A percentile compares a stretch with the other conserved stretches of the same genome.
phyloP scores from a whole-genome alignment of 2,888 invertebrate genomes.

The Uropetala carovei region DNA sequence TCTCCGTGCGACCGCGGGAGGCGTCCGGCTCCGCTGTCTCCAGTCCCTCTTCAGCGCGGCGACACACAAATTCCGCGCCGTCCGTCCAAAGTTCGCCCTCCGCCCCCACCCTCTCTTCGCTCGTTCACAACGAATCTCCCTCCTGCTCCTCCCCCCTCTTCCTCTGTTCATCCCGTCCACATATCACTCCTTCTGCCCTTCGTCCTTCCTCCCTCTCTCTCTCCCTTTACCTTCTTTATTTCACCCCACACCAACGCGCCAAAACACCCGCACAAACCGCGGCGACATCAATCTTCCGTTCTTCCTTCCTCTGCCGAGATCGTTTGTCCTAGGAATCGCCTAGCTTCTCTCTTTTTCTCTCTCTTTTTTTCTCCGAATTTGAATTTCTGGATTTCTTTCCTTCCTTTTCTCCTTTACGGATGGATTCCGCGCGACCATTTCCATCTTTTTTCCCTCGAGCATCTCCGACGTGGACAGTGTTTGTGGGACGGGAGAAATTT shows the following conservation, averaged over 20 bases:
- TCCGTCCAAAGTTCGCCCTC: slow-evolving; percentile 4
- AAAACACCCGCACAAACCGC: slow-evolving; percentile 10
- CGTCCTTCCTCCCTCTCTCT: neutral
- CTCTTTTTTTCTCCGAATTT: neutral
- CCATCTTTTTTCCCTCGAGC: neutral
- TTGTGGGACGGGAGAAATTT: neutral
- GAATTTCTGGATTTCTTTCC: neutral
- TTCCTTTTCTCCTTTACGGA: no score
- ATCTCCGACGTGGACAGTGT: neutral
- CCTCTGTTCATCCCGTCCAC: neutral
- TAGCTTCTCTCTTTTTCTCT: slow-evolving; percentile 13
- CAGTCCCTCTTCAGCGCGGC: slow-evolving; percentile 27
- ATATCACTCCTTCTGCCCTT: neutral
- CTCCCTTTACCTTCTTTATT: neutral
- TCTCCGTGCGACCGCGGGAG: slow-evolving; percentile 9
- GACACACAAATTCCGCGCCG: slow-evolving; percentile 49
- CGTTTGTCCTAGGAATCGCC: slow-evolving; percentile 64
- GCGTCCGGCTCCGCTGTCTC: slow-evolving; percentile 36
- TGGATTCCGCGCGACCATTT: neutral
- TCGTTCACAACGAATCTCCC: neutral
- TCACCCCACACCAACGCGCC: neutral
- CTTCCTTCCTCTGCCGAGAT: neutral
- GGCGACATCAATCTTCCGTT: slow-evolving; percentile 57
- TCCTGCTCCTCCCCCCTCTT: neutral
- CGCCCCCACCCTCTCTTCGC: neutral